A percentile compares a stretch with the other conserved stretches of the same genome.
Conservation (phyloP, 53 echinoderm and acorn worm genomes). For the Echinometra lucunter region DNA sequence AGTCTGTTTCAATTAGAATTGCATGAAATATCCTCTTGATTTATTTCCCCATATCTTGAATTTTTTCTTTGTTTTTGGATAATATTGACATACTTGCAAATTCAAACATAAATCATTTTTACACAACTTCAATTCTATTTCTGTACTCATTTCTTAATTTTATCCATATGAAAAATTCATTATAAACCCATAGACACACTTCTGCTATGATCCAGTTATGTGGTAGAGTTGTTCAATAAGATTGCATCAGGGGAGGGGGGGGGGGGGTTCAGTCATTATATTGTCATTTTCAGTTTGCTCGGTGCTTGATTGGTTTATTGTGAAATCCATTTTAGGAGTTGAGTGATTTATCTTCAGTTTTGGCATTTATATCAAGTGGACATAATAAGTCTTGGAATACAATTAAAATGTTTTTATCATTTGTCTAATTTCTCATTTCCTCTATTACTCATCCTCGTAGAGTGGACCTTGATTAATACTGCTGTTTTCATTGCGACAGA, state of each 20-base stretch:
- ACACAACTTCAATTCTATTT: background rate
- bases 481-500: background rate
- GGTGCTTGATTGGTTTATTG: slow-evolving; percentile 54
- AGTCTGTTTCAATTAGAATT: no score
- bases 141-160: background rate
- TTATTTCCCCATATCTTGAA: no score
- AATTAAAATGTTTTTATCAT: slow-evolving; percentile 29
- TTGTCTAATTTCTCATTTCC: slow-evolving; percentile 37
- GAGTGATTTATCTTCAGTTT: slow-evolving; percentile 28
- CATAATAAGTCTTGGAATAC: background rate
- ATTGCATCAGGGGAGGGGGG: no score
- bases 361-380: slow-evolving; percentile 8
- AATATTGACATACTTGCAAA: background rate
- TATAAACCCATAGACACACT: background rate
- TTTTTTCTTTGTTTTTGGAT: no score
- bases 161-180: background rate
- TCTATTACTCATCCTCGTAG: background rate
- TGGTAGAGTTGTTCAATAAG: background rate
- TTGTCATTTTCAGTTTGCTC: slow-evolving; percentile 51
- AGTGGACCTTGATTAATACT: slow-evolving; percentile 12
- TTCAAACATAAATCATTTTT: background rate
- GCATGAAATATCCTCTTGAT: no score
- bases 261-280: slow-evolving; percentile 31
- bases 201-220: background rate
- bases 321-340: slow-evolving; percentile 28